Conservation (phyloP, 2,113 vertebrate species). For the Lepus europaeus region DNA sequence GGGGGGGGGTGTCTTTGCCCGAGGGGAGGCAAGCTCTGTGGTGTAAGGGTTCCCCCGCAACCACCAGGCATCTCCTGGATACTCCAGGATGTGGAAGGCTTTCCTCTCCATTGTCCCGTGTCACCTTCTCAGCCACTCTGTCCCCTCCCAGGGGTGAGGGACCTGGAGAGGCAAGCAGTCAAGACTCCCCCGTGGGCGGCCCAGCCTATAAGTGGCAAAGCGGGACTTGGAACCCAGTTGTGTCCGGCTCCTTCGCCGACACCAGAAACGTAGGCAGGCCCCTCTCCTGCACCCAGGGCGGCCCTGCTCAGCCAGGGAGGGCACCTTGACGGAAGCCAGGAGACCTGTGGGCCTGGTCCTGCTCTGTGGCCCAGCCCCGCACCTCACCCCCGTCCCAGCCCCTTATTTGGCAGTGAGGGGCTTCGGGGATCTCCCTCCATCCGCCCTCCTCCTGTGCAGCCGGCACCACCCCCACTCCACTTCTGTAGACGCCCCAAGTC, state of each 20-base stretch:
- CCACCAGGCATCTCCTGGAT: not conserved
- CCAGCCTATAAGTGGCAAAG: not conserved
- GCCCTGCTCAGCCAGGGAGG: too few relatives aligned
- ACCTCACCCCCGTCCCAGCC: not conserved
- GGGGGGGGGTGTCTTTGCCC: not conserved
- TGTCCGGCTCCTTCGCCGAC: not conserved
- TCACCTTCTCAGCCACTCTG: not conserved
- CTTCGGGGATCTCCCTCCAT: not conserved
- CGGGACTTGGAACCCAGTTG: not conserved
- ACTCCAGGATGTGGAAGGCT: not conserved
- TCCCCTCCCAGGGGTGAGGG: not conserved
- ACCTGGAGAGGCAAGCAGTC: not conserved
- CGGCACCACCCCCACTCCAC: not conserved
- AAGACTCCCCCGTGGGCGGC: too few relatives aligned
- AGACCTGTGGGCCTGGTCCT: not conserved
- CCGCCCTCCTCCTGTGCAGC: not conserved
- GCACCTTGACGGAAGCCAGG: not conserved
- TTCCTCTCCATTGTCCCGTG: not conserved
- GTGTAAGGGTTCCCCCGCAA: not conserved
- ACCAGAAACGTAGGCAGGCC: not conserved
- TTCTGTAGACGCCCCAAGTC: constrained; percentile 7
- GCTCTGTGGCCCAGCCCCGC: not conserved
- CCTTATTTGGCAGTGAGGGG: not conserved
- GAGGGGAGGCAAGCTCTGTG: not conserved
- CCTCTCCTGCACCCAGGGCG: not conserved